Conservation (phyloP, 1,140 invertebrate genomes). For the Zaprionus gabonicus region DNA sequence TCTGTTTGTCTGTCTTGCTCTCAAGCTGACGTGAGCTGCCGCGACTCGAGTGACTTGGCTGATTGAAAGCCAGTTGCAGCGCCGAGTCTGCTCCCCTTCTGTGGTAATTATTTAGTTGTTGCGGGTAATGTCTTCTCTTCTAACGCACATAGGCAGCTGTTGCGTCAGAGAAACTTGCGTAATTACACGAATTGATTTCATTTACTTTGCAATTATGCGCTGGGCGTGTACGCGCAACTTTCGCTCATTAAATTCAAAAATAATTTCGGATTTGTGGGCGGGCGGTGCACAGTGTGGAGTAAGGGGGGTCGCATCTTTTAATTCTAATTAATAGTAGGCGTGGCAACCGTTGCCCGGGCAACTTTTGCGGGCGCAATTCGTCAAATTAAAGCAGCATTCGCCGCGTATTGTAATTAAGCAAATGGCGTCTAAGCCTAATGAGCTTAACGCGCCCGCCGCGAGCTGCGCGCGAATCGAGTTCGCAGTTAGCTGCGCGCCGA, state of each 20-base stretch:
- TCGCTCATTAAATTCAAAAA: constrained; percentile 45
- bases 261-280: constrained; percentile 6
- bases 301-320: not conserved
- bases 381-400: constrained; percentile 23
- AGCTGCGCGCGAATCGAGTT: not conserved
- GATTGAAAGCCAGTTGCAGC: constrained; percentile 23
- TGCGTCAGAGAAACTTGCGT: constrained; percentile 49
- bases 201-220: constrained; percentile 76
- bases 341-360: constrained; percentile 17
- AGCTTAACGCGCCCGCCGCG: constrained; percentile 32
- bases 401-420: constrained; percentile 44
- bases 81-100: constrained; percentile 3
- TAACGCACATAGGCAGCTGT: constrained; percentile 37
- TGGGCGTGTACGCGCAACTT: constrained; percentile 38
- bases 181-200: constrained; percentile 67
- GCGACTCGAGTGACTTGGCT: constrained; percentile 1
- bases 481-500: constrained; percentile 5
- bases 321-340: constrained; percentile 32
- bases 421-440: constrained; percentile 41
- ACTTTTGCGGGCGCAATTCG: constrained; percentile 6
- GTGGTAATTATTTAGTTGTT: constrained; percentile 32
- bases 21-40: not conserved
- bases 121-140: constrained; percentile 2
- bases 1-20: not conserved
- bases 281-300: not conserved